Evolutionary conservation across 1,140 invertebrate genomes (phyloP), one percentile per base, ranked within the genome.

Genomic region (Octopus sinensis): DNA sequence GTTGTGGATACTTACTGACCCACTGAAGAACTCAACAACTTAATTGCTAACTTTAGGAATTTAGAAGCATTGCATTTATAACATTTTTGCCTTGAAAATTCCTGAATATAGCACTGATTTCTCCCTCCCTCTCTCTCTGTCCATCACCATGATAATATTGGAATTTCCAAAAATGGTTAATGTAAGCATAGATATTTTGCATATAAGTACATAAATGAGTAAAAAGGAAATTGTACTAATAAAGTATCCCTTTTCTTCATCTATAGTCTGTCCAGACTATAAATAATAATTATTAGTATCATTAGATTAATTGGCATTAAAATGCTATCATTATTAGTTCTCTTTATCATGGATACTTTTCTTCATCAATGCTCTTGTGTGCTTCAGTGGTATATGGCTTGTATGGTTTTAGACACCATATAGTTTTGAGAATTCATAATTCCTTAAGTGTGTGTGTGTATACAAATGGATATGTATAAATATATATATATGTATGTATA

Each of bases 1-100:
- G 76, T 77, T 77, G 76, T 13, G 23, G 13, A 77, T 13, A 43
- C 30, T 43, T 43, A 43, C 30, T 23, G 68, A n/a, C 68, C 68
- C 6, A 23, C 30, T 73, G 68, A 73, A 23, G 68, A 73, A 73
- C 13, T 9, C 56, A 62, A 23, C 68, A n/a, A 43, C 76, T 9
- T 51, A 77, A 51, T 77, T 77, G 76, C 76, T 53, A 77, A 77
- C 52, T 77, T 77, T 77, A 77, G 76, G 76, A 77, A 77, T 51
- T 77, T 77, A 6, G 6, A 77, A 77, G 76, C 76, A 77, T 77
- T 77, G 23, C 76, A 77, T 77, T 76, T 23, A 76, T 1, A 13
- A 13, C 17, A 51, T 23, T 77, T 77, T 77, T 77, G 76, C 76
- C 76, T 77, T 77, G 76, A 77, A 77, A 73, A 77, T 23, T 77